Evolutionary conservation across 2,113 vertebrate species (phyloP).

Genomic region (Siniperca knerii): DNA sequence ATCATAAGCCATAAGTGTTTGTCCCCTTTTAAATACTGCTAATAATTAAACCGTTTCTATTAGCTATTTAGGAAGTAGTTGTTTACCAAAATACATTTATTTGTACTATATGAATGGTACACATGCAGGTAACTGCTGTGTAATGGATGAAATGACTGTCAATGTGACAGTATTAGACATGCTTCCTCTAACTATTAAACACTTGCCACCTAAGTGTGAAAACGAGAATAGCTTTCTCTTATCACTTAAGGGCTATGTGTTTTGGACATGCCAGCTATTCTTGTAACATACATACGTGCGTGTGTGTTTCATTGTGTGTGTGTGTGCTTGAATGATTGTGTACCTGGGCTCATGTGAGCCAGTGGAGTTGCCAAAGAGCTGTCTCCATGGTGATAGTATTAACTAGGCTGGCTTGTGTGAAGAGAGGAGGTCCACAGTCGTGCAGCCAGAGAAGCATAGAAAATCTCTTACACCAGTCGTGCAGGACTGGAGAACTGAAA

Average conservation of each 20-base stretch:
- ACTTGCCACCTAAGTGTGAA: constrained; percentile 59
- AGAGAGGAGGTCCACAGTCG: constrained; percentile 67
- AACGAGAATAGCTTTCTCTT: constrained; percentile 58
- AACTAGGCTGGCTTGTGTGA: constrained; percentile 74
- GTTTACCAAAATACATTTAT: background rate
- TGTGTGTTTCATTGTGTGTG: constrained; percentile 61
- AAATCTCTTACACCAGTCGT: constrained; percentile 59
- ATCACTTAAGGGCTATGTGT: constrained; percentile 49
- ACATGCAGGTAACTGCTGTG: constrained; percentile 23
- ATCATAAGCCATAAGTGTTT: background rate
- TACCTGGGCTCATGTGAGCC: constrained; percentile 72
- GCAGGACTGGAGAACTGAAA: constrained; percentile 48
- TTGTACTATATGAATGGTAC: background rate
- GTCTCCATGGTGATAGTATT: constrained; percentile 83
- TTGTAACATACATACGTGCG: constrained; percentile 44
- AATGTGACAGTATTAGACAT: constrained; percentile 13
- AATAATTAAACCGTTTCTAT: background rate
- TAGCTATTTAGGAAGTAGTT: background rate
- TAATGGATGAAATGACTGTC: constrained; percentile 24
- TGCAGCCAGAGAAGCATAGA: constrained; percentile 60
- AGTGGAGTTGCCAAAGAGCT: constrained; percentile 74
- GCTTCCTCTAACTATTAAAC: constrained; percentile 27
- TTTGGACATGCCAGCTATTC: constrained; percentile 59
- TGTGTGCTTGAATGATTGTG: constrained; percentile 62
- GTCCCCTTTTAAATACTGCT: background rate